Conservation (phyloP, 2,113 vertebrate species). For the Ammodytes marinus region DNA sequence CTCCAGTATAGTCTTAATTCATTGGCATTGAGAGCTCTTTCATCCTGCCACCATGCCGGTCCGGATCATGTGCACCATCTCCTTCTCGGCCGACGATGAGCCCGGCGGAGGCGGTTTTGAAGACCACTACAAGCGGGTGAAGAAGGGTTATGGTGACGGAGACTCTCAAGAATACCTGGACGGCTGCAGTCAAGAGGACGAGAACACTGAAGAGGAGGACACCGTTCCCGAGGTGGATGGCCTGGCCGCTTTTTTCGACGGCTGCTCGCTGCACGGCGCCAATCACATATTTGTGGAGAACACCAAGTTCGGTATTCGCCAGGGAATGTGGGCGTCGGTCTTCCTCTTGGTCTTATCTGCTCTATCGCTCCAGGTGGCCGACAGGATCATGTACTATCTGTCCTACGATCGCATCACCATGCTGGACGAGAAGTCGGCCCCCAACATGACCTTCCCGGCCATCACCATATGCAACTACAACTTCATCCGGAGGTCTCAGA, state of each 20-base stretch:
- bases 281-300: conserved; percentile 92
- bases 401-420: conserved; percentile 91
- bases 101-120: conserved; percentile 69
- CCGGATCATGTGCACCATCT: conserved; percentile 95
- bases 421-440: conserved; percentile 89
- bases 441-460: conserved; percentile 90
- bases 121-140: conserved; percentile 82
- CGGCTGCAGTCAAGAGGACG: conserved; percentile 69
- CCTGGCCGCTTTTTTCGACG: conserved; percentile 88
- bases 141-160: conserved; percentile 58
- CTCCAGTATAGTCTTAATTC: background rate
- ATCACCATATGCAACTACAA: conserved; percentile 97
- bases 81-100: conserved; percentile 90
- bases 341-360: conserved; percentile 90
- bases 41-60: conserved; percentile 87
- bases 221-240: conserved; percentile 75
- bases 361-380: conserved; percentile 93
- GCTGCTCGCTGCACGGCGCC: conserved; percentile 92
- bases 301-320: conserved; percentile 86
- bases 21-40: background rate
- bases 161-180: conserved; percentile 77
- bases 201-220: conserved; percentile 73
- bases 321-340: conserved; percentile 89
- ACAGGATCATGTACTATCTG: conserved; percentile 90
- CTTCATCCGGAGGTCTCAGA: conserved; percentile 89